Evolutionary conservation across 2,888 invertebrate genomes (phyloP).

Genomic region (Piscicola geometra): DNA sequence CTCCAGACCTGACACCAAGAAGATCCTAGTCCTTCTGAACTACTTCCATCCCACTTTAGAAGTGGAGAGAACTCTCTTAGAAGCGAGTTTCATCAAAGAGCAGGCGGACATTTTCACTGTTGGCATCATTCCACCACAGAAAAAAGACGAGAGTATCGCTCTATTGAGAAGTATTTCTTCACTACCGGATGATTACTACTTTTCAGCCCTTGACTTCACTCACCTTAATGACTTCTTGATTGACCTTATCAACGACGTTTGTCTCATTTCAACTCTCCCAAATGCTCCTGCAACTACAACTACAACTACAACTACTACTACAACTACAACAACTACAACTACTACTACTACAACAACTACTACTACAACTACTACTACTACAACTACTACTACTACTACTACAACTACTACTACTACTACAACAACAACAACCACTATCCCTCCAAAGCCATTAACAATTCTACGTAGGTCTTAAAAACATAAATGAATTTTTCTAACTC

Average conservation of each 20-base stretch:
- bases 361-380: slow-evolving; percentile 10
- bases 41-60: slow-evolving; percentile 25
- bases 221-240: slow-evolving; percentile 35
- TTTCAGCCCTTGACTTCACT: slow-evolving; percentile 33
- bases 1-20: neutral
- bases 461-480: neutral
- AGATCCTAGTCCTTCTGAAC: slow-evolving; percentile 28
- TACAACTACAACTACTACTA: slow-evolving; percentile 25
- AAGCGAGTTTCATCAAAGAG: slow-evolving; percentile 9
- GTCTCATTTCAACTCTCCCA: slow-evolving; percentile 15
- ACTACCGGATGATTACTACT: slow-evolving; percentile 20
- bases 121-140: slow-evolving; percentile 33
- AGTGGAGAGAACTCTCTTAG: neutral
- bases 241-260: slow-evolving; percentile 34
- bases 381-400: slow-evolving; percentile 29
- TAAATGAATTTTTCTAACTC: neutral
- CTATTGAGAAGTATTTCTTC: slow-evolving; percentile 32
- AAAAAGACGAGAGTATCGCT: slow-evolving; percentile 27
- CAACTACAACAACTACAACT: slow-evolving; percentile 23
- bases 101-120: slow-evolving; percentile 34
- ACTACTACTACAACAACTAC: slow-evolving; percentile 13
- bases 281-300: neutral
- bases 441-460: slow-evolving; percentile 23
- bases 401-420: slow-evolving; percentile 30
- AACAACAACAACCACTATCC: slow-evolving; percentile 15